Evolutionary conservation across 2,797 vertebrate species (phyloP).

Genomic region (Phataginus tricuspis): DNA sequence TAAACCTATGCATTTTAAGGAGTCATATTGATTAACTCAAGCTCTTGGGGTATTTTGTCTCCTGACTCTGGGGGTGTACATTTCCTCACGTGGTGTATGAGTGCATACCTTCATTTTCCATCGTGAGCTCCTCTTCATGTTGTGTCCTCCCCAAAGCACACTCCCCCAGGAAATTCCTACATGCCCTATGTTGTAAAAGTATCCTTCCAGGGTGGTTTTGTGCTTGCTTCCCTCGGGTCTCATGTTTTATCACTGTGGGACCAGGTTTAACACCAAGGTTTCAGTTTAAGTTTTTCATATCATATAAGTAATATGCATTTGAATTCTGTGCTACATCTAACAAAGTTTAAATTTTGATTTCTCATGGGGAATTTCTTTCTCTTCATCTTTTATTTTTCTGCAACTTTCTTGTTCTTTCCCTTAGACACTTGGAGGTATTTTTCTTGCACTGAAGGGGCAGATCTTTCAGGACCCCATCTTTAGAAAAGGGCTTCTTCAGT

Average conservation of each 20-base stretch:
- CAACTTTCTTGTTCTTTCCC: background rate
- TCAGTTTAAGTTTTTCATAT: background rate
- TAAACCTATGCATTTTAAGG: background rate
- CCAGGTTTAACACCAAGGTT: background rate
- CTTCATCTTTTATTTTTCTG: background rate
- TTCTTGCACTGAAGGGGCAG: background rate
- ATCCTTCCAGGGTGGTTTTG: background rate
- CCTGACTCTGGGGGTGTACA: background rate
- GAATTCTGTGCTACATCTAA: background rate
- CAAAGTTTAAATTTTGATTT: background rate
- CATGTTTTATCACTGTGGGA: background rate
- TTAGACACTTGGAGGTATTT: background rate
- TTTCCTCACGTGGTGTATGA: background rate
- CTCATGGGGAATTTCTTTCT: background rate
- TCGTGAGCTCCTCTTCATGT: background rate
- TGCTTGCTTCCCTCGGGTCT: background rate
- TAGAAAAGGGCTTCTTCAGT: background rate
- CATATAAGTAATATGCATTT: background rate
- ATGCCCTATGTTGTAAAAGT: background rate
- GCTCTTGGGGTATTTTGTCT: background rate
- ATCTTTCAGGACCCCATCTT: background rate
- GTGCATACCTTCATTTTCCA: background rate
- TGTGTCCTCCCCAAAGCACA: fast-evolving
- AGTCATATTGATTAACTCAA: background rate
- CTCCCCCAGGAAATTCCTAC: background rate